Conservation (phyloP, 1,140 invertebrate species). For the Neotoxoptera formosana region DNA sequence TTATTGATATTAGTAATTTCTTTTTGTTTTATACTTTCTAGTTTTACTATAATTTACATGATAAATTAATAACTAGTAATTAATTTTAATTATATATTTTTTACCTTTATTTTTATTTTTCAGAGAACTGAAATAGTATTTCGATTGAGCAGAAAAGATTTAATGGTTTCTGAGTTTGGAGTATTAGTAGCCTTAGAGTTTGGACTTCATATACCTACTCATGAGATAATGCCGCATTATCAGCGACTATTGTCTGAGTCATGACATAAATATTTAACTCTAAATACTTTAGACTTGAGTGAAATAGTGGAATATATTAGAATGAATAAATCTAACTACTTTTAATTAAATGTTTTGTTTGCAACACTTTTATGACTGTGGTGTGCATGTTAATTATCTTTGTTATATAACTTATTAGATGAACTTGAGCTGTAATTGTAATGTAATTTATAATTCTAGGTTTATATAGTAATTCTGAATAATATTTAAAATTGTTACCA, state of each 20-base stretch:
- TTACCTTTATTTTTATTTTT: slow-evolving; percentile 61
- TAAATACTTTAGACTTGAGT: neutral
- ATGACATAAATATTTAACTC: slow-evolving; percentile 66
- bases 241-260: slow-evolving; percentile 90
- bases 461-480: neutral
- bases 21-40: neutral
- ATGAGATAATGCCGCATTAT: slow-evolving; percentile 93
- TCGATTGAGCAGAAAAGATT: slow-evolving; percentile 88
- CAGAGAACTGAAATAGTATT: slow-evolving; percentile 91
- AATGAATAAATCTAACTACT: neutral
- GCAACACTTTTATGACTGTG: neutral
- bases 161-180: slow-evolving; percentile 91
- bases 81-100: neutral
- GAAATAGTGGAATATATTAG: slow-evolving; percentile 23
- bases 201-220: slow-evolving; percentile 87
- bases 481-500: neutral
- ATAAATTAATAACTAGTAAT: neutral
- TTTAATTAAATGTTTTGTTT: neutral
- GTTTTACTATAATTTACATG: neutral
- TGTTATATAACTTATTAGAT: neutral
- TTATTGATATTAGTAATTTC: neutral
- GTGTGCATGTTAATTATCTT: neutral
- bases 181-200: slow-evolving; percentile 95
- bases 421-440: neutral
- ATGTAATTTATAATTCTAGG: neutral